Evolutionary conservation across 2,113 vertebrate genomes (phyloP).

Genomic region (Etheostoma cragini): DNA sequence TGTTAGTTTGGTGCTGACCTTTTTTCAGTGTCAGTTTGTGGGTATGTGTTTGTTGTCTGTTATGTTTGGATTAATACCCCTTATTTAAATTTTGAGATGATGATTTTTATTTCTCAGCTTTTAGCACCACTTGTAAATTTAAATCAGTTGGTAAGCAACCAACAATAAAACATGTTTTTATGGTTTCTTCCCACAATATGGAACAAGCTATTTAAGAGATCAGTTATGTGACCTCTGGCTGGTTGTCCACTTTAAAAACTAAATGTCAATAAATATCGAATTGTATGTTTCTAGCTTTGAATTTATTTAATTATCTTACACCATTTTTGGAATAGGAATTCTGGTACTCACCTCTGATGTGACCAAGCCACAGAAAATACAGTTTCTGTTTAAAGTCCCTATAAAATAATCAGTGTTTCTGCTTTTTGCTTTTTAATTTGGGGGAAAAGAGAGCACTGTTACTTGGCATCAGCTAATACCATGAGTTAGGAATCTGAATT

Average conservation of each 20-base stretch:
- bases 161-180: too few relatives aligned
- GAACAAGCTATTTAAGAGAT: background rate
- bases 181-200: too few relatives aligned
- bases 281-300: background rate
- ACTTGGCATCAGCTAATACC: background rate
- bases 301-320: background rate
- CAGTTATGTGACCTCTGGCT: background rate
- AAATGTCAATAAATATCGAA: background rate
- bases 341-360: background rate
- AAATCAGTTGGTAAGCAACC: background rate
- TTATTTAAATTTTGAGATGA: background rate
- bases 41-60: background rate
- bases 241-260: background rate
- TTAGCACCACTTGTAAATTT: background rate
- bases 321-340: background rate
- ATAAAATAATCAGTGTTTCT: background rate
- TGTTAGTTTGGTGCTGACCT: background rate
- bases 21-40: background rate
- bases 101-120: slow-evolving; percentile 24
- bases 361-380: background rate
- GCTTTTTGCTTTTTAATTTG: background rate
- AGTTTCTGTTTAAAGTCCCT: background rate
- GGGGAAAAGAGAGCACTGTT: background rate
- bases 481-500: background rate
- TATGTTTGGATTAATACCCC: background rate